A percentile compares a stretch with the other conserved stretches of the same genome.
These are phyloP conservation scores for Plutomurus gul DNA, from an alignment of 1,140 invertebrate species.

Conservation along the genomic window DNA sequence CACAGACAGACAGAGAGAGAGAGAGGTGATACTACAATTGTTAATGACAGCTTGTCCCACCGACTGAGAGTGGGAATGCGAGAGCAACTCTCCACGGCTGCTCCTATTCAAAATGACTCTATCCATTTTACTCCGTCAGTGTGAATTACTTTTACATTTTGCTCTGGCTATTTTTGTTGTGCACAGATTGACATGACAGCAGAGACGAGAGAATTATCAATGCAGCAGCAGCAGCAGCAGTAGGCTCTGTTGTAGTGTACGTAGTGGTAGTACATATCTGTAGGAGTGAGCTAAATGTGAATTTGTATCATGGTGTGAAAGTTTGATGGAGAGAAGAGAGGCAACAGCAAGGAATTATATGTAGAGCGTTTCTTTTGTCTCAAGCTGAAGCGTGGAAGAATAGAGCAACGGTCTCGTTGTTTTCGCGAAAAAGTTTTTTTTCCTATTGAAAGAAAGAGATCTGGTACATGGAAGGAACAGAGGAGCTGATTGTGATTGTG, in stretches of 20 bases:
- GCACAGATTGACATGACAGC: not conserved
- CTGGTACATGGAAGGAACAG: not conserved
- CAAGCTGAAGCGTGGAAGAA: constrained; percentile 14
- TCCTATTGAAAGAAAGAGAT: constrained; percentile 18
- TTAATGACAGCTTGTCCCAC: not conserved
- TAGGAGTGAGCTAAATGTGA: not conserved
- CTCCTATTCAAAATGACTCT: not conserved
- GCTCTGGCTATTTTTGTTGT: too few species aligned
- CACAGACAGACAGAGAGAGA: not conserved
- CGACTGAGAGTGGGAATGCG: not conserved
- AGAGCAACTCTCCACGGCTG: not conserved
- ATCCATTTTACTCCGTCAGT: not conserved
- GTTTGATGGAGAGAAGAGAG: constrained; percentile 29
- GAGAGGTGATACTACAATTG: not conserved
- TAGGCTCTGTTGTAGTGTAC: not conserved
- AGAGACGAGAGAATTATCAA: not conserved
- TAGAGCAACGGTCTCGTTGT: constrained; percentile 34
- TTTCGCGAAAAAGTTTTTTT: constrained; percentile 22
- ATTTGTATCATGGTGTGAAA: constrained; percentile 28
- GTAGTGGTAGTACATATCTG: not conserved
- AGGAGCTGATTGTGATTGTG: not conserved
- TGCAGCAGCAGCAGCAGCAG: not conserved
- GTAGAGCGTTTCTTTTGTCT: constrained; percentile 32
- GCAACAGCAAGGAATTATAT: constrained; percentile 3
- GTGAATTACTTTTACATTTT: too few species aligned